Conservation (phyloP, 2,113 vertebrate genomes). For the Alethe castanea region DNA sequence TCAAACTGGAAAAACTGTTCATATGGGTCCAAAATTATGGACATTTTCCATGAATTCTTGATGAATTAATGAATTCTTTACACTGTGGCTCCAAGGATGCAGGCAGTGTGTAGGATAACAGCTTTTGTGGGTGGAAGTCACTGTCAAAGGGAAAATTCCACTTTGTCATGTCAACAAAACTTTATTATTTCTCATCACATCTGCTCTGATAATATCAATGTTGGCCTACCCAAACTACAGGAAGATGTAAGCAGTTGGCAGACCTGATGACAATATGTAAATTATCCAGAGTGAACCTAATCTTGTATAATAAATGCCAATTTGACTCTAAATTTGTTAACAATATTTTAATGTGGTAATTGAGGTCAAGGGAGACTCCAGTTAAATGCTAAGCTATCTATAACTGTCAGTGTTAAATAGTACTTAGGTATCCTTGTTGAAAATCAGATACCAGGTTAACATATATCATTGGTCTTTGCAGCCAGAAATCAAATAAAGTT, state of each 20-base stretch:
- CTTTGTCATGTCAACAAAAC: not conserved
- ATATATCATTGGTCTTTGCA: constrained; percentile 33
- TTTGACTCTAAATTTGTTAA: constrained; percentile 76
- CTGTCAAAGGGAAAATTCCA: not conserved
- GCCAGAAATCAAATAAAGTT: constrained; percentile 56
- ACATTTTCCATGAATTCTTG: not conserved
- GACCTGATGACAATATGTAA: constrained; percentile 68
- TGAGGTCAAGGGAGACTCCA: constrained; percentile 68
- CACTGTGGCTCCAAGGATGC: not conserved
- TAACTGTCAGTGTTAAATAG: constrained; percentile 63
- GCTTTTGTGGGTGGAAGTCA: not conserved
- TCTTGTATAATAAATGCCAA: constrained; percentile 70
- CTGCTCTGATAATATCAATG: constrained; percentile 4
- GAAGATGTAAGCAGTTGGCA: constrained; percentile 64
- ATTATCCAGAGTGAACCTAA: constrained; percentile 65
- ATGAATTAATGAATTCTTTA: not conserved
- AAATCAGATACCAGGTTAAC: constrained; percentile 57
- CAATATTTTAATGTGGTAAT: constrained; percentile 78
- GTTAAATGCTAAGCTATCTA: constrained; percentile 66
- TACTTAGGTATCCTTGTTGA: constrained; percentile 46
- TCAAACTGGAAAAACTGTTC: not conserved
- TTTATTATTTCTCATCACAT: constrained; percentile 35
- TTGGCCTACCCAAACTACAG: constrained; percentile 58
- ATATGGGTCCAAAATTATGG: not conserved
- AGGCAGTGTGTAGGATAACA: not conserved